Conservation (phyloP, 37 sponge, comb jelly and placozoan genomes). For the Theonella swinhoei region DNA sequence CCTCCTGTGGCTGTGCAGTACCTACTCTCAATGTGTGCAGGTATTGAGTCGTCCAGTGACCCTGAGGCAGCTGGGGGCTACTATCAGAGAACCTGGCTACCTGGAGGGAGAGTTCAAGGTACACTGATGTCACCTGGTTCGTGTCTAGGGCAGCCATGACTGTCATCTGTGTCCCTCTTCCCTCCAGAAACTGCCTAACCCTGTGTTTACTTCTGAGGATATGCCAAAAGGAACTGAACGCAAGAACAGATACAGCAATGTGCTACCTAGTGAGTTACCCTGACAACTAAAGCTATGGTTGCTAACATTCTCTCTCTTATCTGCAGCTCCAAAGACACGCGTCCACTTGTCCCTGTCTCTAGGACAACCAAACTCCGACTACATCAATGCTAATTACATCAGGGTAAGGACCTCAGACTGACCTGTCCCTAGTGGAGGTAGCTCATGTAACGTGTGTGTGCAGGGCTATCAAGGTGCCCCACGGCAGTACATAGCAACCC, state of each 20-base stretch:
- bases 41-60: slow-evolving; percentile 73
- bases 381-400: slow-evolving; percentile 88
- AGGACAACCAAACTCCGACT: slow-evolving; percentile 79
- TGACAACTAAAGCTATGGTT: background rate
- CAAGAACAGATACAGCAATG: slow-evolving; percentile 90
- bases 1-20: background rate
- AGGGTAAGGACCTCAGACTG: slow-evolving; percentile 46
- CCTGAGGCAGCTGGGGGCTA: slow-evolving; percentile 66
- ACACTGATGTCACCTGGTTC: background rate
- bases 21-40: slow-evolving; percentile 7
- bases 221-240: slow-evolving; percentile 79
- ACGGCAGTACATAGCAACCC: slow-evolving; percentile 77
- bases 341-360: slow-evolving; percentile 70
- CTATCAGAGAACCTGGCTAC: slow-evolving; percentile 64
- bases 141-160: no score
- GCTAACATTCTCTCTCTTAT: no score
- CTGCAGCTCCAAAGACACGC: slow-evolving; percentile 69
- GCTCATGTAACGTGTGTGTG: background rate
- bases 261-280: slow-evolving; percentile 74
- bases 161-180: background rate
- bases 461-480: slow-evolving; percentile 58
- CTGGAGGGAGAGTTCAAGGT: slow-evolving; percentile 71
- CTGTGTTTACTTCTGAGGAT: slow-evolving; percentile 50
- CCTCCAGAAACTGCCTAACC: slow-evolving; percentile 70
- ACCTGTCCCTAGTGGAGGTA: background rate